Evolutionary conservation across 2,113 vertebrate genomes (phyloP).

Genomic region (Rallus limicola): DNA sequence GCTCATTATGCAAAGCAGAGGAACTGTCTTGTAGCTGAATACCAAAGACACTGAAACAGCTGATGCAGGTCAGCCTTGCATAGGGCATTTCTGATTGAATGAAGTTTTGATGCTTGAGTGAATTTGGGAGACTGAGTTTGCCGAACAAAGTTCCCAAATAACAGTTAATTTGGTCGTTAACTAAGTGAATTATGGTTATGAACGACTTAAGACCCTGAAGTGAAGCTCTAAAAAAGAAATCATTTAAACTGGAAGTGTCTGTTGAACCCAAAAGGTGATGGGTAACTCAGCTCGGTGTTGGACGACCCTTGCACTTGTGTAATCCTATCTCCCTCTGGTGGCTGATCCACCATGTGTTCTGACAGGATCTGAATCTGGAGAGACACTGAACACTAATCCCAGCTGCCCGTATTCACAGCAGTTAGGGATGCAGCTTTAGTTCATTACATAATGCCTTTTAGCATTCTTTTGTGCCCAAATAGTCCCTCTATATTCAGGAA

Average conservation of each 20-base stretch:
- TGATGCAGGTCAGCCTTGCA: background rate
- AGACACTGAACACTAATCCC: background rate
- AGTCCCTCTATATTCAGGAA: background rate
- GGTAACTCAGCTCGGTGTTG: background rate
- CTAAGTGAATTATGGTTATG: background rate
- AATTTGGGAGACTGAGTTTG: background rate
- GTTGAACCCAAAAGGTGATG: background rate
- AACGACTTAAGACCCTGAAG: background rate
- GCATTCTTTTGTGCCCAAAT: background rate
- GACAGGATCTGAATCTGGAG: background rate
- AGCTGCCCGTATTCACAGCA: background rate
- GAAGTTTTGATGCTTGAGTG: background rate
- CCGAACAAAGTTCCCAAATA: background rate
- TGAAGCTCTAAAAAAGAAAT: background rate
- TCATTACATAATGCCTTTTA: background rate
- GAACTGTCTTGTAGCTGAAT: background rate
- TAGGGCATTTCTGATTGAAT: background rate
- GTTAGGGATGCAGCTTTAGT: background rate
- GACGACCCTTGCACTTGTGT: background rate
- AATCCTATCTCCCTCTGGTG: slow-evolving; percentile 32
- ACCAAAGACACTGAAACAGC: background rate
- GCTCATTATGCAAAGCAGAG: background rate
- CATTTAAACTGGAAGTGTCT: background rate
- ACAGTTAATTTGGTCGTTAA: background rate
- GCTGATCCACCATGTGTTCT: background rate